Evolutionary conservation across 2,113 vertebrate species (phyloP).

Genomic region (Microtus richardsoni): DNA sequence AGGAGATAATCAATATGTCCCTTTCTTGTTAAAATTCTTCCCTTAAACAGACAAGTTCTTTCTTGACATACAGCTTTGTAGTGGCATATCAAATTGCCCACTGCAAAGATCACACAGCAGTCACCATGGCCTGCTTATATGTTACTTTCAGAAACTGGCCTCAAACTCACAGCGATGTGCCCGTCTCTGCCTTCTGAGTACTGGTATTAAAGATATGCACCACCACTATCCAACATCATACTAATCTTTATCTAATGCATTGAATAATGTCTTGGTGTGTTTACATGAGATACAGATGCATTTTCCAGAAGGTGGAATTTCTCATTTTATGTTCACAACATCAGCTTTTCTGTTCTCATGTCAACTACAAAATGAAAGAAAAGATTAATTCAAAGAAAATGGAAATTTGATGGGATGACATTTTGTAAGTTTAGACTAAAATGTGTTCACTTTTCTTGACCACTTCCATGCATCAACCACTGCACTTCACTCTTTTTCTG

Average conservation of each 20-base stretch:
- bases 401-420: neutral
- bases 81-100: neutral
- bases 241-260: neutral
- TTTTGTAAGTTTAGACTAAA: neutral
- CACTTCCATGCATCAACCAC: neutral
- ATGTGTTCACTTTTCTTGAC: neutral
- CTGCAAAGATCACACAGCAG: neutral
- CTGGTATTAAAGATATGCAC: no score
- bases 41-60: neutral
- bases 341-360: neutral
- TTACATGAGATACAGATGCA: slow-evolving; percentile 52
- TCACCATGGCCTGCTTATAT: neutral
- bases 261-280: neutral
- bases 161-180: no score
- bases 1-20: neutral
- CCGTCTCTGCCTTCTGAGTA: no score
- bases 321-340: neutral
- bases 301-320: neutral
- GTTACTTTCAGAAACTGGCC: neutral
- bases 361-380: neutral
- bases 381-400: slow-evolving; percentile 15
- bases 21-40: neutral
- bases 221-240: neutral
- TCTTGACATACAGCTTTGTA: neutral
- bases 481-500: neutral